These are phyloP conservation scores for Philereme vetulata DNA, from an alignment of 2,888 invertebrate species.

Conservation along the genomic window DNA sequence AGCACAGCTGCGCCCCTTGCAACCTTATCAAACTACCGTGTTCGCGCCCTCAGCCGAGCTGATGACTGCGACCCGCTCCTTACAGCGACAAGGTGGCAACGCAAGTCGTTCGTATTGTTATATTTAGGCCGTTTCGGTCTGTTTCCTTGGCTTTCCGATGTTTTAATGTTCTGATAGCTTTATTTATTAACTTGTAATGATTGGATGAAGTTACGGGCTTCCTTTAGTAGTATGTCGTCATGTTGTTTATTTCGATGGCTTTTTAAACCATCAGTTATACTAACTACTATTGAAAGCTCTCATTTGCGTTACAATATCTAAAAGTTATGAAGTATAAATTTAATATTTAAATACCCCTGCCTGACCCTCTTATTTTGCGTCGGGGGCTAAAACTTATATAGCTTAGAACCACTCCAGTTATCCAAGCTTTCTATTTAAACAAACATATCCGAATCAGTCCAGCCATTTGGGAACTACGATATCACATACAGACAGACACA, in stretches of 20 bases:
- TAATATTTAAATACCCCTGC: too few species aligned
- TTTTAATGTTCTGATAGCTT: constrained; percentile 51
- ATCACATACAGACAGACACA: too few species aligned
- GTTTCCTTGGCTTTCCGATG: constrained; percentile 61
- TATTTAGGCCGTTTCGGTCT: constrained; percentile 73
- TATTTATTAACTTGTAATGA: constrained; percentile 35
- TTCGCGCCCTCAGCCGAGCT: constrained; percentile 48
- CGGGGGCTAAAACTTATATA: too few species aligned
- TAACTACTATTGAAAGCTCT: not conserved
- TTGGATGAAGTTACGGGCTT: constrained; percentile 20
- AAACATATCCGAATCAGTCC: too few species aligned
- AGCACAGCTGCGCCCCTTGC: constrained; percentile 68
- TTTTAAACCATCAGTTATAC: not conserved
- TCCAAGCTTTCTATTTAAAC: too few species aligned
- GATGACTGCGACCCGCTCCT: constrained; percentile 47
- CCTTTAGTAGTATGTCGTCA: constrained; percentile 10
- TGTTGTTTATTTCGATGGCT: not conserved
- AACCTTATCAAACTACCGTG: constrained; percentile 66
- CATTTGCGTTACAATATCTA: not conserved
- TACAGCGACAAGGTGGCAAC: constrained; percentile 64
- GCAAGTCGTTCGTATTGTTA: constrained; percentile 53
- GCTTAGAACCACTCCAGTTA: too few species aligned
- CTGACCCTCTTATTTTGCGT: too few species aligned
- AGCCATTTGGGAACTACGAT: too few species aligned
- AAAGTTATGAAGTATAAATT: too few species aligned